Percentiles rank a stretch among this genome's conserved stretches.
These are phyloP conservation scores for Zaprionus tsacasi DNA, from an alignment of 1,140 invertebrate species.

Conservation along the genomic window DNA sequence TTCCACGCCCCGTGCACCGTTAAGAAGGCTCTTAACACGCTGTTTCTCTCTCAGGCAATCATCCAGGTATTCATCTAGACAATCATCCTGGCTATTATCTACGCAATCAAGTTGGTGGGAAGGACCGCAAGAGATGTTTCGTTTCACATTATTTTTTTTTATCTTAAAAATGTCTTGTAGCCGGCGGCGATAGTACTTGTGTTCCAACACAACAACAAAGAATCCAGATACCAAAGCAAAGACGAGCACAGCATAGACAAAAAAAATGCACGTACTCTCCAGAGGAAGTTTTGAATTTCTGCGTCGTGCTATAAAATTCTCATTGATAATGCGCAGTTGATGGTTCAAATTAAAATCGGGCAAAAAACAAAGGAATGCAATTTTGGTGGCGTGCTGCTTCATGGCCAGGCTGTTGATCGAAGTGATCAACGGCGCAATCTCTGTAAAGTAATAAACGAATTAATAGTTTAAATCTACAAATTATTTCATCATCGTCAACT, in stretches of 20 bases:
- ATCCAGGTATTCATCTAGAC: slow-evolving; percentile 38
- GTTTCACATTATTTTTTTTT: slow-evolving; percentile 16
- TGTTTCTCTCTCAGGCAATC: slow-evolving; percentile 52
- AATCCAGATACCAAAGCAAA: slow-evolving; percentile 55
- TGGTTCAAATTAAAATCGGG: slow-evolving; percentile 83
- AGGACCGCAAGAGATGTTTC: slow-evolving; percentile 6
- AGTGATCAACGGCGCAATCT: slow-evolving; percentile 74
- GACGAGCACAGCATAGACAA: slow-evolving; percentile 55
- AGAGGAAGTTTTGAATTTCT: slow-evolving; percentile 16
- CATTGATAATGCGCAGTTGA: slow-evolving; percentile 77
- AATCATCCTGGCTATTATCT: slow-evolving; percentile 51
- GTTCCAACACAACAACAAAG: slow-evolving; percentile 66
- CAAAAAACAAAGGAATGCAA: slow-evolving; percentile 64
- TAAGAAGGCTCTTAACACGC: slow-evolving; percentile 45
- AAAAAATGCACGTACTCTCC: slow-evolving; percentile 50
- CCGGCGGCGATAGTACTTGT: slow-evolving; percentile 59
- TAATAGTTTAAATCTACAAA: neutral
- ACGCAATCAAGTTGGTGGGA: slow-evolving; percentile 3
- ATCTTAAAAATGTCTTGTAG: slow-evolving; percentile 37
- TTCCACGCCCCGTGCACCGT: neutral
- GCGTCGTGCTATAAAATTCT: slow-evolving; percentile 61
- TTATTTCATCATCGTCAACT: slow-evolving; percentile 5
- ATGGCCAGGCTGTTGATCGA: slow-evolving; percentile 67
- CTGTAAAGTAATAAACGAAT: slow-evolving; percentile 38
- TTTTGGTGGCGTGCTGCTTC: slow-evolving; percentile 65